Conservation (phyloP, 2,113 vertebrate genomes). For the Lophochroa leadbeateri region DNA sequence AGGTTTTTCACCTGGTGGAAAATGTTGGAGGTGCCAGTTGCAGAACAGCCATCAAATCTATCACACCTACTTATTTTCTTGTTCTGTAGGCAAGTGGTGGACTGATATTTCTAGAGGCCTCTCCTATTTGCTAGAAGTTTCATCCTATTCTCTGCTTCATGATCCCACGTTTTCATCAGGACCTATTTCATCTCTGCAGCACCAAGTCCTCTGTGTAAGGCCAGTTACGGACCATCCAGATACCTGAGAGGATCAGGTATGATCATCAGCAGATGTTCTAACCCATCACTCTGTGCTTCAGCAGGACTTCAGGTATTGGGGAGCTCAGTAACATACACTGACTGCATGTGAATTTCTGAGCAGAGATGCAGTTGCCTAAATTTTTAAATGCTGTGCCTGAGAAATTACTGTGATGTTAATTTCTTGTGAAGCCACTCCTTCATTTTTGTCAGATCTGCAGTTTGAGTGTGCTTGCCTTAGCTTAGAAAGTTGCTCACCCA, state of each 20-base stretch:
- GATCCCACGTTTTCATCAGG: not conserved
- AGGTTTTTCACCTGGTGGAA: conserved; percentile 65
- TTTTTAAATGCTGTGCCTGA: not conserved
- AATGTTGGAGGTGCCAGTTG: conserved; percentile 40
- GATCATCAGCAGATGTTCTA: not conserved
- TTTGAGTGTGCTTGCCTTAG: not conserved
- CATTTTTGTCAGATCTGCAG: not conserved
- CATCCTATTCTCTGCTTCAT: not conserved
- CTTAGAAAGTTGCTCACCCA: accelerated
- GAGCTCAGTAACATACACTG: not conserved
- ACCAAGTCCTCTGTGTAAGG: not conserved
- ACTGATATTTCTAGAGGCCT: not conserved
- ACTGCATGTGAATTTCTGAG: not conserved
- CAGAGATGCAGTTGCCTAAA: not conserved
- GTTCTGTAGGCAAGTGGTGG: not conserved
- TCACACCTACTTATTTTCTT: conserved; percentile 56
- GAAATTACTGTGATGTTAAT: not conserved
- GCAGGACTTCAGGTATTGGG: not conserved
- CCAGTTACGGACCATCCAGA: not conserved
- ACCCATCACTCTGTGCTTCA: not conserved
- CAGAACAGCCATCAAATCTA: conserved; percentile 30
- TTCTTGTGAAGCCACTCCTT: not conserved
- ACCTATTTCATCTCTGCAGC: not conserved
- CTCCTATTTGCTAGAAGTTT: not conserved
- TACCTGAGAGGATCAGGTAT: not conserved